phyloP scores from a whole-genome alignment of 2,888 invertebrate genomes.

The Drosophila gaucha region DNA sequence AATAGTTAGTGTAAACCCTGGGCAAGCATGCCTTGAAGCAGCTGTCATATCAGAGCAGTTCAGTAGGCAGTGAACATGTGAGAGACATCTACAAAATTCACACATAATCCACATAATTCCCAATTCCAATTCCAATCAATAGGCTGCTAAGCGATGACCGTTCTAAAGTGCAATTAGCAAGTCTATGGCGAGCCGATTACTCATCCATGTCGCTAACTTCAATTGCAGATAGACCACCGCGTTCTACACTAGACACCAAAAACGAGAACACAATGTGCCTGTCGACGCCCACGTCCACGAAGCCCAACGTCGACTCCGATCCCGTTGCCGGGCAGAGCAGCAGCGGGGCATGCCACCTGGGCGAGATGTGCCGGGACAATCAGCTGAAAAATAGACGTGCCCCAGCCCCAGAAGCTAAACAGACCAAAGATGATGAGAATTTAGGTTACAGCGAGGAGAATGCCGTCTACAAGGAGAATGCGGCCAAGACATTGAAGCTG shows the following conservation, averaged over 20 bases:
- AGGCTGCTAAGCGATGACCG: constrained; percentile 22
- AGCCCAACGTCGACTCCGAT: constrained; percentile 20
- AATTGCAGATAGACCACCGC: constrained; percentile 29
- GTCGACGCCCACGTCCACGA: constrained; percentile 67
- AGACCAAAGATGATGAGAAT: constrained; percentile 65
- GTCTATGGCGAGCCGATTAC: constrained; percentile 30
- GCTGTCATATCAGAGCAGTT: background rate
- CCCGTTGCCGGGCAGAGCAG: constrained; percentile 19
- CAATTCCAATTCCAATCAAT: constrained; percentile 12
- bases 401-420: constrained; percentile 53
- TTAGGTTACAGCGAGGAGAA: constrained; percentile 80
- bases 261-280: constrained; percentile 70
- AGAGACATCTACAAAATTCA: constrained; percentile 33
- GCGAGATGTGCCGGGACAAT: constrained; percentile 33
- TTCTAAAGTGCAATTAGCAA: constrained; percentile 57
- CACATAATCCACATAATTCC: constrained; percentile 33
- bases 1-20: constrained; percentile 37
- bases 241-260: background rate
- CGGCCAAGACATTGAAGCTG: constrained; percentile 12
- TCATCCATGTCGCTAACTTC: constrained; percentile 19
- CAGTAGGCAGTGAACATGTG: constrained; percentile 26
- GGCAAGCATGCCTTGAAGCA: background rate
- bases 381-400: constrained; percentile 53
- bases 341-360: constrained; percentile 43
- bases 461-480: constrained; percentile 77